phyloP scores from a whole-genome alignment of 2,888 invertebrate species.

The Volucella zonaria region DNA sequence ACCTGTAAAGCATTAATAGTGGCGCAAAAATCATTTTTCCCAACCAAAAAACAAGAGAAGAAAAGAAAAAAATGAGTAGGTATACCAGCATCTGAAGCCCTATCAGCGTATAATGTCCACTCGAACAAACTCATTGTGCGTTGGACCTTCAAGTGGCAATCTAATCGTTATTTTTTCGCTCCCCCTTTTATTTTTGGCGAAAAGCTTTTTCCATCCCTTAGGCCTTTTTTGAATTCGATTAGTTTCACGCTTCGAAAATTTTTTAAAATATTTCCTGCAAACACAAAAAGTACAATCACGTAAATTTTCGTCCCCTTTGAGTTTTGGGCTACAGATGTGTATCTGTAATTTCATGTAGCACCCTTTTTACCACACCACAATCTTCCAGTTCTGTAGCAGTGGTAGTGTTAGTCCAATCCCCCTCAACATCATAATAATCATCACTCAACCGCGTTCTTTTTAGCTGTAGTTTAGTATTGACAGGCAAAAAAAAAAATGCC shows the following conservation, averaged over 20 bases:
- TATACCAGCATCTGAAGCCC: neutral
- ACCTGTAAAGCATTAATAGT: too few species aligned
- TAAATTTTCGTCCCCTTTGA: slow-evolving; percentile 40
- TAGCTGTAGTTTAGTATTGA: slow-evolving; percentile 62
- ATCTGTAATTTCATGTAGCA: slow-evolving; percentile 54
- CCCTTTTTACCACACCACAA: slow-evolving; percentile 29
- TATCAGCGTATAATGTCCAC: slow-evolving; percentile 45
- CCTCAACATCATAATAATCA: slow-evolving; percentile 64
- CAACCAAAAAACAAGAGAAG: too few species aligned
- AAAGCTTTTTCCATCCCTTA: slow-evolving; percentile 50
- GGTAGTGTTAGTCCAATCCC: neutral
- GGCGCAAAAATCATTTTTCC: too few species aligned
- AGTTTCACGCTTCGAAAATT: slow-evolving; percentile 66
- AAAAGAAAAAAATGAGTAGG: too few species aligned
- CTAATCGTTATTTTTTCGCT: slow-evolving; percentile 21
- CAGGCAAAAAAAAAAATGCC: slow-evolving; percentile 23
- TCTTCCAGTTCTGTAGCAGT: too few species aligned
- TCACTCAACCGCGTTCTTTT: slow-evolving; percentile 67
- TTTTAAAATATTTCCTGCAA: slow-evolving; percentile 48
- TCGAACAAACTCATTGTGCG: slow-evolving; percentile 48
- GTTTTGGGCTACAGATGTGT: slow-evolving; percentile 8
- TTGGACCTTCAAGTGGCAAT: slow-evolving; percentile 57
- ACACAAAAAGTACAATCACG: slow-evolving; percentile 25
- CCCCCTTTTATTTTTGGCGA: neutral
- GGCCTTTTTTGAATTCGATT: slow-evolving; percentile 59